phyloP scores from a whole-genome alignment of 2,113 vertebrate genomes.

The Motacilla alba region DNA sequence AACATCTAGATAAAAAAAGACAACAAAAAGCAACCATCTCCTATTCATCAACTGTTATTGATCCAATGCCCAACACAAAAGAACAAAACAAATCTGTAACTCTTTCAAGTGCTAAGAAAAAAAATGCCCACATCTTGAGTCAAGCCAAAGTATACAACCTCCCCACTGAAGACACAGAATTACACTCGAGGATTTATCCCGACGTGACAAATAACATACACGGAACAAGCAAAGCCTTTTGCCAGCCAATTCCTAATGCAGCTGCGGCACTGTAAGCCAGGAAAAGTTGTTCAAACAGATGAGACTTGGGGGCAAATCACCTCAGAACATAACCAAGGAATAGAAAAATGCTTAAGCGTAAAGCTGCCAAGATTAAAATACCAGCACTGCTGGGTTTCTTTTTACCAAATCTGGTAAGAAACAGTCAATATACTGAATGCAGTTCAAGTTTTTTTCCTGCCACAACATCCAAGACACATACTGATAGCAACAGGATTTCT shows the following conservation, averaged over 20 bases:
- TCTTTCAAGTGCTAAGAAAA: not conserved
- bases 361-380: not conserved
- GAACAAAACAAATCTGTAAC: not conserved
- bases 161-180: not conserved
- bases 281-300: not conserved
- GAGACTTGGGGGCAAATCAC: not conserved
- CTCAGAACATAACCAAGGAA: not conserved
- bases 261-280: not conserved
- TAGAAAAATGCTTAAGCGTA: not conserved
- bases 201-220: not conserved
- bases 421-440: not conserved
- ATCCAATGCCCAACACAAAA: not conserved
- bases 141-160: not conserved
- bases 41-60: not conserved
- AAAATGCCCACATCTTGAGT: not conserved
- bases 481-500: not conserved
- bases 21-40: not conserved
- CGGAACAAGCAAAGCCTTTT: not conserved
- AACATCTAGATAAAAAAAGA: not conserved
- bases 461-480: not conserved
- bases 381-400: not conserved
- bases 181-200: not conserved
- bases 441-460: not conserved
- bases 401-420: not conserved
- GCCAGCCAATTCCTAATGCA: not conserved